Conservation (phyloP, 2,113 vertebrate species). For the Eptatretus burgeri region DNA sequence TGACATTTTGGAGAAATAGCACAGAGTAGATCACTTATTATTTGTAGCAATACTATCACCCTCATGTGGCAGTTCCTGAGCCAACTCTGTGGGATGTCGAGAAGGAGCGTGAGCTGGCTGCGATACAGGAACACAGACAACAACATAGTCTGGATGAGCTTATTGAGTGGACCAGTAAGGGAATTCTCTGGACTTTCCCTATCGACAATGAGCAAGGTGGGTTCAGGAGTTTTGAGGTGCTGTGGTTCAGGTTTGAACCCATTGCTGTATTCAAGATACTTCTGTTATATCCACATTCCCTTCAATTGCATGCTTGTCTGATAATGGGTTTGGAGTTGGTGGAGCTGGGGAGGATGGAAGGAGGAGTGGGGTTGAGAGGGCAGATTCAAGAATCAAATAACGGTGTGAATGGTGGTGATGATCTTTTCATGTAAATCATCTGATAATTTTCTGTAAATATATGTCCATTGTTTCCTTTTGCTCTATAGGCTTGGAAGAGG, state of each 20-base stretch:
- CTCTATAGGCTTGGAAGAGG: slow-evolving; percentile 43
- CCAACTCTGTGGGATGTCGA: slow-evolving; percentile 67
- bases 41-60: no score
- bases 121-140: slow-evolving; percentile 19
- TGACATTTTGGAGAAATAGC: no score
- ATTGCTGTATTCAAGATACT: background rate
- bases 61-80: slow-evolving; percentile 14
- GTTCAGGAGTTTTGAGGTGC: slow-evolving; percentile 9
- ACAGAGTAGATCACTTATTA: no score
- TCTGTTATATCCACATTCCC: background rate
- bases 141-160: slow-evolving; percentile 68
- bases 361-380: background rate
- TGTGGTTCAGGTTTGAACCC: background rate
- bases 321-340: background rate
- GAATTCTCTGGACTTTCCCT: slow-evolving; percentile 59
- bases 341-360: background rate
- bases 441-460: background rate
- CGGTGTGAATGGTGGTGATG: background rate
- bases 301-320: background rate
- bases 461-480: background rate
- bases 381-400: background rate
- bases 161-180: slow-evolving; percentile 75
- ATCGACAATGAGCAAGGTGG: slow-evolving; percentile 55
- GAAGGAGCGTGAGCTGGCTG: slow-evolving; percentile 28
- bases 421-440: background rate